These are phyloP conservation scores for Melipona beecheii DNA, from an alignment of 2,888 invertebrate species.

Conservation along the genomic window DNA sequence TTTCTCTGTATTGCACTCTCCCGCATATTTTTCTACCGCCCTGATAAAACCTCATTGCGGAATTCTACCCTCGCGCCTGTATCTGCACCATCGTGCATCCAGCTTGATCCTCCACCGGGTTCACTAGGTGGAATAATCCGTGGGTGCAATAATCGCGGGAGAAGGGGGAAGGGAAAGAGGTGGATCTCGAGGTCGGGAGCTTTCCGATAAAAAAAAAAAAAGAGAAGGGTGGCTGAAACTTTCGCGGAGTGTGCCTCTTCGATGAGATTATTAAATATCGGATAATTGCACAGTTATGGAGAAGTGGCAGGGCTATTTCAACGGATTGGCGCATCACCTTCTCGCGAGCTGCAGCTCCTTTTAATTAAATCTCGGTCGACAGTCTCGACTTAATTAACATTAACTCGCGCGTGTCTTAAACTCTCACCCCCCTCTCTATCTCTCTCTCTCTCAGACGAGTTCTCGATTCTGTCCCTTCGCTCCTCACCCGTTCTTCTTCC, in stretches of 20 bases:
- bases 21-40: no score
- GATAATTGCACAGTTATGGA: slow-evolving; percentile 48
- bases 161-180: not conserved
- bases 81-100: no score
- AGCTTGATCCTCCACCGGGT: not conserved
- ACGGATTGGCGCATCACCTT: slow-evolving; percentile 30
- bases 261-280: slow-evolving; percentile 60
- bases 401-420: slow-evolving; percentile 60
- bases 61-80: no score
- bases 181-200: not conserved
- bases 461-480: not conserved
- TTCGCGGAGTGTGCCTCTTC: slow-evolving; percentile 18
- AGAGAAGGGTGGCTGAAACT: slow-evolving; percentile 14
- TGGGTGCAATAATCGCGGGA: slow-evolving; percentile 3
- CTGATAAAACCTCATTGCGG: no score
- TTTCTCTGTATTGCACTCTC: no score
- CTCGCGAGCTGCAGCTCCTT: slow-evolving; percentile 44
- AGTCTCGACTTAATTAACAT: slow-evolving; percentile 68
- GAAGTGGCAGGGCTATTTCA: slow-evolving; percentile 26
- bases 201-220: not conserved
- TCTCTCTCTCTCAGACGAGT: not conserved
- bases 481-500: not conserved
- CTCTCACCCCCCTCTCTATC: not conserved
- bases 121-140: no score
- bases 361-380: slow-evolving; percentile 64